Evolutionary conservation across 2,113 vertebrate species (phyloP).

Genomic region (Pyrgilauda ruficollis): DNA sequence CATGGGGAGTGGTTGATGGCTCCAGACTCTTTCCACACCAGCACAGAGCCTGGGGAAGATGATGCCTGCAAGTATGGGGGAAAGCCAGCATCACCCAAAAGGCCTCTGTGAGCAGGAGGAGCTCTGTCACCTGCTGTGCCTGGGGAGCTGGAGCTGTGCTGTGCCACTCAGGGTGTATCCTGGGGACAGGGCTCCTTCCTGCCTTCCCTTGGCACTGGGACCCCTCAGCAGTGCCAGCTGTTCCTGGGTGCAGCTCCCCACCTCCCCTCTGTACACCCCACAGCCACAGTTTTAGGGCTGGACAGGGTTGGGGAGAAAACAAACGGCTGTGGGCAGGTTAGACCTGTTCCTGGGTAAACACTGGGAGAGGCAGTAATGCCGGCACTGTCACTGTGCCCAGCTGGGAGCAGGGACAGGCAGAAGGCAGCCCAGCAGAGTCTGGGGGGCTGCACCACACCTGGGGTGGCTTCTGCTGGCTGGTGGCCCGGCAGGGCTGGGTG

Average conservation of each 20-base stretch:
- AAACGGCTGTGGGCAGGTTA: not conserved
- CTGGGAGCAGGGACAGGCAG: not conserved
- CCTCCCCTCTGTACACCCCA: not conserved
- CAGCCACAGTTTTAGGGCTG: not conserved
- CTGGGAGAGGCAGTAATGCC: not conserved
- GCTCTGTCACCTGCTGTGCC: fast-evolving
- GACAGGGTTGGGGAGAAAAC: not conserved
- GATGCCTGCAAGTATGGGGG: not conserved
- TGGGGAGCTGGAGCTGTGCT: fast-evolving
- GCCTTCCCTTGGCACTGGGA: not conserved
- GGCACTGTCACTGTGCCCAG: not conserved
- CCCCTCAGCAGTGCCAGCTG: not conserved
- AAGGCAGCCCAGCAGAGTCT: not conserved
- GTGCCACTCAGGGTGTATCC: fast-evolving
- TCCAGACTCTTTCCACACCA: not conserved
- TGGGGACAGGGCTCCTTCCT: not conserved
- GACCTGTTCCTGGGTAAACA: constrained; percentile 39
- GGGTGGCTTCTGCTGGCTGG: not conserved
- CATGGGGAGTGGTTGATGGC: fast-evolving
- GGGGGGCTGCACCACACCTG: not conserved
- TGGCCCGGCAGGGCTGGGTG: not conserved
- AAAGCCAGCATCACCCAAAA: not conserved
- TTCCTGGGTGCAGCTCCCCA: not conserved
- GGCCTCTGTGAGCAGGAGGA: not conserved
- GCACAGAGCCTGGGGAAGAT: not conserved